These are phyloP conservation scores for Periophthalmus magnuspinnatus DNA, from an alignment of 2,797 vertebrate species.

Conservation along the genomic window DNA sequence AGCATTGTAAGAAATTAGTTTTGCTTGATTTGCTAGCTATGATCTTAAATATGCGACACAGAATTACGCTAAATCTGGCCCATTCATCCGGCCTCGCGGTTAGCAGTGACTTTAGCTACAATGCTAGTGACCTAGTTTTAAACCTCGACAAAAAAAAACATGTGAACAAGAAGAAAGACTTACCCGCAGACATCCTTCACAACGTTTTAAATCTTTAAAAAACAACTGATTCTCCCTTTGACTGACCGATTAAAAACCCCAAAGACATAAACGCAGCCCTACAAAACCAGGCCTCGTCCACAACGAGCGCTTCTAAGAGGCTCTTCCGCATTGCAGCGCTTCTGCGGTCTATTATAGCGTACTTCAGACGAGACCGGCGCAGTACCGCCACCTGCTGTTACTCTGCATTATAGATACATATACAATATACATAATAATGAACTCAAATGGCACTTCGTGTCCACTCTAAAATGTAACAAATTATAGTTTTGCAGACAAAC, in stretches of 20 bases:
- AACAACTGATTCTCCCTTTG: conserved; percentile 19
- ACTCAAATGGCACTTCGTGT: background rate
- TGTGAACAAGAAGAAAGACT: background rate
- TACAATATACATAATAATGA: too few species aligned
- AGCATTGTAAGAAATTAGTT: accelerated
- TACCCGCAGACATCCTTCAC: conserved; percentile 79
- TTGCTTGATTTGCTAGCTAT: accelerated
- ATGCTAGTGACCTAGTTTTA: conserved; percentile 31
- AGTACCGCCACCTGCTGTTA: conserved; percentile 37
- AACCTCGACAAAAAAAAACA: accelerated
- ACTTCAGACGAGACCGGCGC: background rate
- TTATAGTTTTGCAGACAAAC: too few species aligned
- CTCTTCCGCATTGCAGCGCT: conserved; percentile 43
- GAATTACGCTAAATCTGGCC: conserved; percentile 45
- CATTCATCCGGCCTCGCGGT: conserved; percentile 55
- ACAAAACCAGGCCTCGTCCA: conserved; percentile 7
- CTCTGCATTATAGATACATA: background rate
- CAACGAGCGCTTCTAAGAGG: conserved; percentile 28
- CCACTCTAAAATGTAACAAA: too few species aligned
- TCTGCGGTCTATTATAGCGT: conserved; percentile 7
- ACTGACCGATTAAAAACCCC: conserved; percentile 55
- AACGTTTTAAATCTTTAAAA: conserved; percentile 29
- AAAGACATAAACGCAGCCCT: conserved; percentile 32
- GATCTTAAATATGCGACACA: background rate
- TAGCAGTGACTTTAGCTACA: conserved; percentile 22